A percentile compares a stretch with the other conserved stretches of the same genome.
Evolutionary conservation across 2,888 invertebrate species (phyloP).

Genomic region (Ariolimax columbianus): DNA sequence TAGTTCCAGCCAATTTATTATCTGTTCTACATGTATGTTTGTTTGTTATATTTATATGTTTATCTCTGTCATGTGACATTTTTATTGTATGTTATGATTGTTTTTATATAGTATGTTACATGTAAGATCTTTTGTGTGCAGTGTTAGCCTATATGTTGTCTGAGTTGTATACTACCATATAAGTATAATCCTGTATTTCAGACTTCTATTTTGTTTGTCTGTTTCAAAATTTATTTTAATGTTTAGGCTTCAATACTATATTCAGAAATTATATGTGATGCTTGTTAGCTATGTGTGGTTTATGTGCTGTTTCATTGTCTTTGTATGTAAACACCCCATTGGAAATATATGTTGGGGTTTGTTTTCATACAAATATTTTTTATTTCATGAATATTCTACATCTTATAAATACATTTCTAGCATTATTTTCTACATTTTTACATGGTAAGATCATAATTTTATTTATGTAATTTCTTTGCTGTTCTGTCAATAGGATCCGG

Average conservation of each 20-base stretch:
- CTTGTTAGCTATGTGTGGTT: background rate
- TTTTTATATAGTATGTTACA: background rate
- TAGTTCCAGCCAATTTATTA: background rate
- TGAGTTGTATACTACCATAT: background rate
- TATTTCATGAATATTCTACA: background rate
- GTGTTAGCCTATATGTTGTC: background rate
- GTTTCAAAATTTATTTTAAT: background rate
- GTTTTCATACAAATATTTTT: background rate
- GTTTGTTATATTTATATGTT: too few relatives aligned
- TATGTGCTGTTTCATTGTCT: too few relatives aligned
- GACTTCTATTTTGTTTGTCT: background rate
- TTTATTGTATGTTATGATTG: too few relatives aligned
- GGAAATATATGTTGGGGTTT: too few relatives aligned
- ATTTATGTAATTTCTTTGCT: background rate
- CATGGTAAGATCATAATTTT: background rate
- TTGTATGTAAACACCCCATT: too few relatives aligned
- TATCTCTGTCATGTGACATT: too few relatives aligned
- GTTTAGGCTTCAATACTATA: background rate
- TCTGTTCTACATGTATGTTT: background rate
- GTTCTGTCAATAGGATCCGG: conserved; percentile 37
- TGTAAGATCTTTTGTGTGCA: background rate
- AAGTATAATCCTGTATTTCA: background rate
- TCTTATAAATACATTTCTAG: background rate
- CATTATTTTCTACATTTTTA: background rate
- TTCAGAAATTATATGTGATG: background rate